These are phyloP conservation scores for Channa argus DNA, from an alignment of 2,113 vertebrate genomes.

Conservation along the genomic window DNA sequence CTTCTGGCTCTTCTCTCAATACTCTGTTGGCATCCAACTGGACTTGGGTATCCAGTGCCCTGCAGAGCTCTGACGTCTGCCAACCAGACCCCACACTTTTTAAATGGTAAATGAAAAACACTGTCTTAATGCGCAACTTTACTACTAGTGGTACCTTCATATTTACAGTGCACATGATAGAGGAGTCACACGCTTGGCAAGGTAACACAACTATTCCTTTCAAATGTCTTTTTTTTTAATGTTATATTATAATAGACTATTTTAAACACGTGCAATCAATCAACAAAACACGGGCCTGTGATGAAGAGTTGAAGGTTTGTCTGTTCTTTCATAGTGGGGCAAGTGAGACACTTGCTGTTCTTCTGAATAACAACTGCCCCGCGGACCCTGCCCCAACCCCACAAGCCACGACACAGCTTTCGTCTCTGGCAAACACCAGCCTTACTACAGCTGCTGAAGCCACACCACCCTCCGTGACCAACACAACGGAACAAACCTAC, in stretches of 20 bases:
- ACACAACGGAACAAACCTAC: background rate
- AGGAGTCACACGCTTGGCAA: too few species aligned
- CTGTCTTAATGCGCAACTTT: background rate
- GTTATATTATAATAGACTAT: too few species aligned
- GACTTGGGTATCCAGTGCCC: conserved; percentile 58
- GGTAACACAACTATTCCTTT: too few species aligned
- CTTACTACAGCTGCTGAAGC: background rate
- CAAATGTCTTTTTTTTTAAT: too few species aligned
- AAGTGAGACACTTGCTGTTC: conserved; percentile 60
- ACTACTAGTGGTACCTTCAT: too few species aligned
- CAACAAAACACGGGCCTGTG: too few species aligned
- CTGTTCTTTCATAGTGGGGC: conserved; percentile 47
- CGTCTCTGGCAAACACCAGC: background rate
- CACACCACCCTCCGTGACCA: background rate
- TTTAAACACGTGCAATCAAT: too few species aligned
- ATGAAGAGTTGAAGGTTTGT: background rate
- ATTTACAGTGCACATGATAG: too few species aligned
- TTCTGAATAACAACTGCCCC: conserved; percentile 66
- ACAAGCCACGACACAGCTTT: background rate
- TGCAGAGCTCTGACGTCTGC: conserved; percentile 50
- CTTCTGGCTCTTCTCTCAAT: background rate
- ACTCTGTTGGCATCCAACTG: conserved; percentile 58
- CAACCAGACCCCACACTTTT: conserved; percentile 5
- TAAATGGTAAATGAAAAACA: conserved; percentile 55
- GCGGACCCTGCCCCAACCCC: background rate